Conservation (phyloP, 2,888 invertebrate species). For the Yponomeuta plumbellus region DNA sequence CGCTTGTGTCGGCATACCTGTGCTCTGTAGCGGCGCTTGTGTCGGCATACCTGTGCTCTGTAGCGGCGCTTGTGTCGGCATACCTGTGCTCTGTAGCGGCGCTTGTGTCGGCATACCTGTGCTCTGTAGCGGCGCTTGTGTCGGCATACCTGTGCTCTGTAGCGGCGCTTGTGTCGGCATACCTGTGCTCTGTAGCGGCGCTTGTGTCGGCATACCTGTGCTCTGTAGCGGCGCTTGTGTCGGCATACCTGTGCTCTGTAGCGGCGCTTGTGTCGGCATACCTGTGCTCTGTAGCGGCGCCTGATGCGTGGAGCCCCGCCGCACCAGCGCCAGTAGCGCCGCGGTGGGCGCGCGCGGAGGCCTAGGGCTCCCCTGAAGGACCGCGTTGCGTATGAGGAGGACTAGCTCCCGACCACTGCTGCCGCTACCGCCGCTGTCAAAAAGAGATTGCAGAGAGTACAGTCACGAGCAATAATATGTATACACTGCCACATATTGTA, state of each 20-base stretch:
- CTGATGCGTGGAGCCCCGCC: constrained; percentile 88
- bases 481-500: too few relatives aligned
- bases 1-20: constrained; percentile 31
- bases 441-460: constrained; percentile 17
- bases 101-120: too few relatives aligned
- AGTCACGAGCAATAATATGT: neutral
- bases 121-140: constrained; percentile 78
- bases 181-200: neutral
- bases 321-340: constrained; percentile 88
- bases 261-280: constrained; percentile 78
- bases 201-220: neutral
- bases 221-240: constrained; percentile 55
- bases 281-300: neutral
- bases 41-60: too few relatives aligned
- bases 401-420: constrained; percentile 43
- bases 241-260: constrained; percentile 67
- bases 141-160: constrained; percentile 71
- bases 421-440: constrained; percentile 43
- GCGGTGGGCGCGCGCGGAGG: constrained; percentile 84
- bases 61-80: too few relatives aligned
- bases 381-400: constrained; percentile 37
- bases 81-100: too few relatives aligned
- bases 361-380: constrained; percentile 71
- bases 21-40: neutral
- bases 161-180: constrained; percentile 50